Evolutionary conservation across 1,140 invertebrate genomes (phyloP).

Genomic region (Anoplophora glabripennis): DNA sequence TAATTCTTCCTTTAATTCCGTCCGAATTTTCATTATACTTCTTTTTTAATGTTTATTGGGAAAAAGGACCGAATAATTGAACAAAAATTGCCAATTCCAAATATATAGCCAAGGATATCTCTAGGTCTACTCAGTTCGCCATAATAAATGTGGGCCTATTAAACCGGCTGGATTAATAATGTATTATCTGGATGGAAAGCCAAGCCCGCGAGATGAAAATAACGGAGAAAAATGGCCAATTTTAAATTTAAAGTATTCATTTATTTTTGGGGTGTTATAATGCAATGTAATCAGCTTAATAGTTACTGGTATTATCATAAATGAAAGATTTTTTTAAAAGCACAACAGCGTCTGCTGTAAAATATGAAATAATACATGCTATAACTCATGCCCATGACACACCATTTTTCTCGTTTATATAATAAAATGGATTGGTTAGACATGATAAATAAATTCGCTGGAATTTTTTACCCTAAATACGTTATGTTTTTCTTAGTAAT

Average conservation of each 20-base stretch:
- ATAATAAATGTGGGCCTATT: conserved; percentile 19
- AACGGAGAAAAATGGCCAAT: conserved; percentile 22
- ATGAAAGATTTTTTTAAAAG: conserved; percentile 17
- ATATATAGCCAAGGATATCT: not conserved
- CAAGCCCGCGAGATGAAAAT: conserved; percentile 16
- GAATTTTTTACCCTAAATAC: conserved; percentile 14
- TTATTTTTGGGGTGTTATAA: conserved; percentile 15
- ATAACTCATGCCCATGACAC: conserved; percentile 25
- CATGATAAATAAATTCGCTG: conserved; percentile 24
- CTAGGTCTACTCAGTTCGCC: not conserved
- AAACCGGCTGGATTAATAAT: conserved; percentile 20
- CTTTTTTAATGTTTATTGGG: conserved; percentile 21
- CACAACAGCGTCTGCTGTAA: conserved; percentile 10
- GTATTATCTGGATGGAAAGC: conserved; percentile 1
- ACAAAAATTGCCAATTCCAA: conserved; percentile 16
- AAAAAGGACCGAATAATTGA: conserved; percentile 20
- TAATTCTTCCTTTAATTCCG: conserved; percentile 23
- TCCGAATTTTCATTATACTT: conserved; percentile 19
- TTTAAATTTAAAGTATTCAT: conserved; percentile 22
- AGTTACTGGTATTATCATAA: conserved; percentile 19
- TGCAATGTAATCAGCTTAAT: conserved; percentile 18
- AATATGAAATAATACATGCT: conserved; percentile 25
- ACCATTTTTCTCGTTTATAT: conserved; percentile 24
- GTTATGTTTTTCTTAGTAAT: conserved; percentile 16
- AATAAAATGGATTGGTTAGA: conserved; percentile 22